These are phyloP conservation scores for Leucoraja erinaceus DNA, from an alignment of 2,113 vertebrate genomes.

Conservation along the genomic window DNA sequence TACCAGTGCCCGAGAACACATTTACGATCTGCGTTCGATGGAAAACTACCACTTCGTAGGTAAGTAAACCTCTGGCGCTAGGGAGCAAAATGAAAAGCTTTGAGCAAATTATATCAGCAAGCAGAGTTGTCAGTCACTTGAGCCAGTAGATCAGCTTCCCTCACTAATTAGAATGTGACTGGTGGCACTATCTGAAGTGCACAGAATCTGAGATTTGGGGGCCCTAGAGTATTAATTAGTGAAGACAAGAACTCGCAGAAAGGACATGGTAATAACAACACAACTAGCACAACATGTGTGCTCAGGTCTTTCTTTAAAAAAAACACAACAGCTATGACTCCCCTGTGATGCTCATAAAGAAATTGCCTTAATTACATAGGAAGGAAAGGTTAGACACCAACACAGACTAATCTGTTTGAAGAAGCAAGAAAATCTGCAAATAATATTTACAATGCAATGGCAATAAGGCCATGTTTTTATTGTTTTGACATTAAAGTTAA, in stretches of 20 bases:
- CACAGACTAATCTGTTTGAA: conserved; percentile 77
- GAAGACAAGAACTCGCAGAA: conserved; percentile 76
- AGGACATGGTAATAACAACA: conserved; percentile 80
- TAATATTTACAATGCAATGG: conserved; percentile 71
- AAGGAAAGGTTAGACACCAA: conserved; percentile 79
- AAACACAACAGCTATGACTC: conserved; percentile 59
- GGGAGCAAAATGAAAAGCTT: conserved; percentile 57
- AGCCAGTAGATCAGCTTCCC: conserved; percentile 61
- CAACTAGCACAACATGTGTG: conserved; percentile 77
- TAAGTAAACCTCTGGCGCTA: conserved; percentile 59
- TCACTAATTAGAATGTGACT: conserved; percentile 77
- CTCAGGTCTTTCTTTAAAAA: conserved; percentile 70
- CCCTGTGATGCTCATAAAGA: conserved; percentile 75
- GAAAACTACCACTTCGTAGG: conserved; percentile 98
- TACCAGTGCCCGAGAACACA: conserved; percentile 95
- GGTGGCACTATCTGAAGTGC: conserved; percentile 75
- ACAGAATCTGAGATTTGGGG: conserved; percentile 70
- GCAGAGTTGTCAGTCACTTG: conserved; percentile 72
- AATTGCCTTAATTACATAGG: conserved; percentile 77
- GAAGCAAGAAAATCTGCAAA: conserved; percentile 63
- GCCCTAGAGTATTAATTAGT: conserved; percentile 85
- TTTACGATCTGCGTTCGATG: conserved; percentile 95
- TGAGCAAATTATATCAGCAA: conserved; percentile 77
- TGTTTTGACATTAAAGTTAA: conserved; percentile 32
- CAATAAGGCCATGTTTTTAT: conserved; percentile 55